phyloP scores from a whole-genome alignment of 2,888 invertebrate genomes.

The Clusia tigrina region DNA sequence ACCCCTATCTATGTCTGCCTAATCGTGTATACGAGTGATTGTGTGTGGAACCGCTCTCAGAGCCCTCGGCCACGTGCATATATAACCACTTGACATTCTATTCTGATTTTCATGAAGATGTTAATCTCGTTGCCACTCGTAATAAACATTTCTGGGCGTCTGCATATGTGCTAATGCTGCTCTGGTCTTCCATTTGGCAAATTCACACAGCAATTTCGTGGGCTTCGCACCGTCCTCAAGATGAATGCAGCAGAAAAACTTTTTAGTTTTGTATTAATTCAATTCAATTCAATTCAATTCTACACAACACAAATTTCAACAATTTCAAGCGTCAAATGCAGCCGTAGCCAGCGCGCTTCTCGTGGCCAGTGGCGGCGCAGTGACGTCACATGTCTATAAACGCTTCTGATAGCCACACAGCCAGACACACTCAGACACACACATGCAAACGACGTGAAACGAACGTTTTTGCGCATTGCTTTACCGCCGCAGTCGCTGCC shows the following conservation, averaged over 20 bases:
- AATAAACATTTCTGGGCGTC: too few species aligned
- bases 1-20: too few species aligned
- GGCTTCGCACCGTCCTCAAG: neutral
- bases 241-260: neutral
- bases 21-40: too few species aligned
- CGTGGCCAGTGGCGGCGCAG: constrained; percentile 29
- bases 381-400: constrained; percentile 31
- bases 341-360: constrained; percentile 37
- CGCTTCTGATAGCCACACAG: neutral
- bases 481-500: neutral
- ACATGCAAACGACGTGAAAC: neutral
- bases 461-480: too few species aligned
- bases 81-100: too few species aligned
- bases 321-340: constrained; percentile 50
- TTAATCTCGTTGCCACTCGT: too few species aligned
- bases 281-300: too few species aligned
- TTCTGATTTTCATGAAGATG: too few species aligned
- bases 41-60: too few species aligned
- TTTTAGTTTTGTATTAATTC: neutral
- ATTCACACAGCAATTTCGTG: neutral
- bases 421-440: neutral
- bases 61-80: too few species aligned
- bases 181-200: neutral
- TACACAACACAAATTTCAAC: constrained; percentile 44
- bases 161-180: neutral